Evolutionary conservation across 2,888 invertebrate genomes (phyloP).

Genomic region (Tinea semifulvella): DNA sequence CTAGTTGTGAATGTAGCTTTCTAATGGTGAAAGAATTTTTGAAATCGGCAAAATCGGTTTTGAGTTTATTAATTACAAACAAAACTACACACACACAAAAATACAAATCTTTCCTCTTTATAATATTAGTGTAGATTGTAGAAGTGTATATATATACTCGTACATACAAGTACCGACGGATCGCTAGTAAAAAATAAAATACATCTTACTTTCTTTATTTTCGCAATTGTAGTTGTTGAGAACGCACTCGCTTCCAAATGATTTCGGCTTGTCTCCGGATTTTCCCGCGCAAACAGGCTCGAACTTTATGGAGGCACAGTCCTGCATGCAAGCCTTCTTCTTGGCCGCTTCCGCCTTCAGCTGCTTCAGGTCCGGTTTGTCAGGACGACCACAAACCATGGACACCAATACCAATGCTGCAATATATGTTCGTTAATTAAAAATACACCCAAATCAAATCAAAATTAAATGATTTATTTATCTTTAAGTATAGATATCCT

Average conservation of each 20-base stretch:
- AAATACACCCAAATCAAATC: too few relatives aligned
- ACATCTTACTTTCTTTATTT: slow-evolving; percentile 69
- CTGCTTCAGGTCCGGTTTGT: slow-evolving; percentile 69
- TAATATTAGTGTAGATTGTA: too few relatives aligned
- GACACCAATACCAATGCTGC: slow-evolving; percentile 47
- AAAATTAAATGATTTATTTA: too few relatives aligned
- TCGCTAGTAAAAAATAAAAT: slow-evolving; percentile 1
- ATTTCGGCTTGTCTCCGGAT: slow-evolving; percentile 60
- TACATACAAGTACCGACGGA: neutral
- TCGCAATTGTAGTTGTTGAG: slow-evolving; percentile 74
- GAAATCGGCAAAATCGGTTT: too few relatives aligned
- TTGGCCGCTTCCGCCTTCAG: slow-evolving; percentile 62
- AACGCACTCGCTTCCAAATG: slow-evolving; percentile 71
- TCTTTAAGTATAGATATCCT: too few relatives aligned
- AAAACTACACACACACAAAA: too few relatives aligned
- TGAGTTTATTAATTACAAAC: too few relatives aligned
- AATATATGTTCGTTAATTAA: too few relatives aligned
- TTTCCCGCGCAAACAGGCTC: slow-evolving; percentile 73
- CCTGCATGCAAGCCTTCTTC: slow-evolving; percentile 65
- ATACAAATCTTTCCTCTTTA: too few relatives aligned
- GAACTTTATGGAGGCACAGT: slow-evolving; percentile 54
- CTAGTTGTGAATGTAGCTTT: too few relatives aligned
- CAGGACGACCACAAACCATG: slow-evolving; percentile 53
- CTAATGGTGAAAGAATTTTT: too few relatives aligned
- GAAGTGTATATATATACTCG: too few relatives aligned